Evolutionary conservation across 2,888 invertebrate species (phyloP), one percentile per base, ranked within the genome.

Genomic region (Hesperia comma): DNA sequence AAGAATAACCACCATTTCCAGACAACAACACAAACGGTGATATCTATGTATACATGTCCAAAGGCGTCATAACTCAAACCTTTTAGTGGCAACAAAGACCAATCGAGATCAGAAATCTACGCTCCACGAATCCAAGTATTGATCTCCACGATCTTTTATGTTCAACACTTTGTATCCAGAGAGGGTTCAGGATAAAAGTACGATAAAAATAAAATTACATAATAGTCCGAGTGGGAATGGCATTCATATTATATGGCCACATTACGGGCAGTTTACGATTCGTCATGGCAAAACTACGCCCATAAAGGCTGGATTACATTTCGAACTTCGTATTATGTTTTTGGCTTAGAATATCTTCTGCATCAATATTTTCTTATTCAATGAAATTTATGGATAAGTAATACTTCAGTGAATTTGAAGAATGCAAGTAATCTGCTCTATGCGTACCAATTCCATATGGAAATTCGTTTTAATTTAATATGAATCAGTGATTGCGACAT

Each of bases 191-290:
- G 66, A 61, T 63, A 57, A 49, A 57, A 19, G n/a, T 63, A 63
- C 56, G 53, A 64, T 68, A 70, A 70, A 63, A 63, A 64, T 68
- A 70, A 70, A 62, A 64, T 54, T 51, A 54, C 19, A 53, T 41
- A 68, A 64, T 67, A 61, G 40, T 14, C 40, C 51, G 61, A 63
- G 56, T 69, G 72, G 76, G 77, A 79, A 79, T 79, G 74, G 71
- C 71, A 77, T 77, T 76, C 54, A 55, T 61, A 76, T 78, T 62
- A 83, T 83, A 83, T 81, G 83, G 79, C 74, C 78, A 75, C 80
- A 83, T 85, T 81, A 82, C 75, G 71, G 70, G 73, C 75, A 80
- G 81, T 83, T 84, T 82, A 68, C 79, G 79, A 88, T 88, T 85
- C 78, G 88, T 80, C 81, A 80, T 79, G 82, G 80, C 73, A 70